Evolutionary conservation across 2,797 vertebrate genomes (phyloP), one percentile per base, ranked within the genome.

Genomic region (Clarias platycephalus): DNA sequence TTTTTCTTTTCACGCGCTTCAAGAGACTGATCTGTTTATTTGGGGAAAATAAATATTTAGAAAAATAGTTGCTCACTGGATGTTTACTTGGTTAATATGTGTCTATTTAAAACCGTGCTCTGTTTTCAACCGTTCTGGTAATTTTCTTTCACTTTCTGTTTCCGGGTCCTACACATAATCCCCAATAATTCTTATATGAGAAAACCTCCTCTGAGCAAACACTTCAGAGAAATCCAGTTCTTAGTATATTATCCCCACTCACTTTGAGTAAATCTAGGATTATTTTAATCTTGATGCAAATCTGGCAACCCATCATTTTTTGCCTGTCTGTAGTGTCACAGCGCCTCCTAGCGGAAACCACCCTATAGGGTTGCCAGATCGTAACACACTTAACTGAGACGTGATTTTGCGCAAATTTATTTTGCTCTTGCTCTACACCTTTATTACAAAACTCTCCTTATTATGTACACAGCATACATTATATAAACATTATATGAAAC

Each of bases 361-460:
- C 28, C 2, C 44, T 22, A 0, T 22, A 1, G 66, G 67, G 81
- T 82, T 82, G 81, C 81, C 81, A 82, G 80, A 71, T 71, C 37
- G 0, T 0, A 1, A 9, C 2, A 1, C 9, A 57, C 7, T 0
- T 0, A 2, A 3, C 0, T 7, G 18, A 15, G 9, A 3, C 9
- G 24, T 9, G 1, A 22, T 57, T 57, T 55, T 5, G 12, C 5
- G 4, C 0, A 4, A 22, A 2, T 72, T 26, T 5, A 6, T 53
- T 16, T 37, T 10, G 49, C 49, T 26, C 1, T n/a, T 16, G 10
- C 9, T 20, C n/a, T 13, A 53, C 7, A 53, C 7, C 0, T 24
- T 60, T 34, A 58, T 31, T 6, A 77, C 20, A 15, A 28, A 12
- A 75, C n/a, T 20, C 3, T 55, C 15, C 8, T 20, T 1, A 31